Conservation (phyloP, 2,113 vertebrate species). For the Lutjanus erythropterus region DNA sequence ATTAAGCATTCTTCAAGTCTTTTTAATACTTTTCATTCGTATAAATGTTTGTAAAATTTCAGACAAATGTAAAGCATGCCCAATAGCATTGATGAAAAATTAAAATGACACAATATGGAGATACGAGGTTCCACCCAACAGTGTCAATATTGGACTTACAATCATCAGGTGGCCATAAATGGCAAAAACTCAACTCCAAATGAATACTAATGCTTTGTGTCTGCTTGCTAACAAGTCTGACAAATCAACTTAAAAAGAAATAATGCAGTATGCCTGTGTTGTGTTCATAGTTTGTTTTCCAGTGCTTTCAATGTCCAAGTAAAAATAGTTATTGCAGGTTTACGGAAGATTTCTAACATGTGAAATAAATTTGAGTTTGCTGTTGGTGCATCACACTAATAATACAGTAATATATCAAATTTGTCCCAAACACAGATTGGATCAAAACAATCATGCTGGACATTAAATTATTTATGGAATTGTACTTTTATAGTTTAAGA, state of each 20-base stretch:
- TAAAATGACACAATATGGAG: too few relatives aligned
- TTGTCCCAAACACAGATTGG: slow-evolving; percentile 6
- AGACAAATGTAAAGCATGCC: too few relatives aligned
- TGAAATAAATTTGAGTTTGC: slow-evolving; percentile 3
- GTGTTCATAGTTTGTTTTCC: background rate
- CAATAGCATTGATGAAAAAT: too few relatives aligned
- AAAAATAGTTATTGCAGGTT: background rate
- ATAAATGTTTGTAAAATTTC: too few relatives aligned
- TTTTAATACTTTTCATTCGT: too few relatives aligned
- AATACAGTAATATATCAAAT: slow-evolving; percentile 13
- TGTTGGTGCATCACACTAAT: background rate
- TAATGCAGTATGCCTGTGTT: background rate
- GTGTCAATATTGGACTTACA: background rate
- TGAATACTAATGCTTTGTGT: background rate
- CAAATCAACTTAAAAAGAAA: background rate
- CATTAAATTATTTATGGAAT: background rate
- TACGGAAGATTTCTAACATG: background rate
- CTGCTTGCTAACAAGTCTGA: background rate
- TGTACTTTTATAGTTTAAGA: background rate
- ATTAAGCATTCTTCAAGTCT: too few relatives aligned
- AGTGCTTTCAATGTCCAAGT: background rate
- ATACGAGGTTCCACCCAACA: too few relatives aligned
- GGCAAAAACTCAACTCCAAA: background rate
- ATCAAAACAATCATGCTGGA: background rate
- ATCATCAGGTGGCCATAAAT: background rate